Percentiles rank a stretch among this genome's conserved stretches.
Evolutionary conservation across 2,113 vertebrate genomes (phyloP).

Genomic region (Platichthys flesus): DNA sequence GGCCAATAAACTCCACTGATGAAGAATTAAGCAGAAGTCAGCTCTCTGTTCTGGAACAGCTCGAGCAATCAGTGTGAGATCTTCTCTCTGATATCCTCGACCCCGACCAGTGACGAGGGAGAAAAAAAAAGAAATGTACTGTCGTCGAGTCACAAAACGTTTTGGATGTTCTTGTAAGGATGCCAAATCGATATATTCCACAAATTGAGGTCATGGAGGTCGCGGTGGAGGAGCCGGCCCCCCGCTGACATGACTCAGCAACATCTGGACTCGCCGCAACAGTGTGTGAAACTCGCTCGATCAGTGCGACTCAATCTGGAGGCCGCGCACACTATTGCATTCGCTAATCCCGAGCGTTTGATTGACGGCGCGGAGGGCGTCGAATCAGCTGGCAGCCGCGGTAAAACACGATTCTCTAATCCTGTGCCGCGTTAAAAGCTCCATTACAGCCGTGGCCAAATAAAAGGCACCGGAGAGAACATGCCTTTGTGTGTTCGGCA

Average conservation of each 20-base stretch:
- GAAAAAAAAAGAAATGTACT: background rate
- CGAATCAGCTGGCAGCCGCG: constrained; percentile 51
- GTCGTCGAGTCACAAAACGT: background rate
- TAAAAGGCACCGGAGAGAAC: constrained; percentile 29
- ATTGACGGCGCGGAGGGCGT: constrained; percentile 51
- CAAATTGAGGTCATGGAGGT: constrained; percentile 26
- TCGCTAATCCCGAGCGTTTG: constrained; percentile 12
- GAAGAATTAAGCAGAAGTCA: background rate
- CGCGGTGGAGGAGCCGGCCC: constrained; percentile 12
- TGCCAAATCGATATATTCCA: constrained; percentile 4
- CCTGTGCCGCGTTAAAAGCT: constrained; percentile 47
- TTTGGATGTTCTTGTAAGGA: background rate
- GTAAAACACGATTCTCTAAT: constrained; percentile 37
- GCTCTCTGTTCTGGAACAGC: background rate
- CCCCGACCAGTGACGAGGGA: background rate
- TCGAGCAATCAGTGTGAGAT: background rate
- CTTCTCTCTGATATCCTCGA: background rate
- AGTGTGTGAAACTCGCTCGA: background rate
- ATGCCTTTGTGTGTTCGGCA: constrained; percentile 30
- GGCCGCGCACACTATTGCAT: too few species aligned
- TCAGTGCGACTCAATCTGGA: too few species aligned
- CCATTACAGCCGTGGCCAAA: constrained; percentile 47
- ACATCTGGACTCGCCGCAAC: constrained; percentile 11
- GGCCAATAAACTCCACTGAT: background rate
- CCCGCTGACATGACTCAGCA: constrained; percentile 15